A percentile compares a stretch with the other conserved stretches of the same genome.
Evolutionary conservation across 2,113 vertebrate species (phyloP).

Genomic region (Peucedramus taeniatus): DNA sequence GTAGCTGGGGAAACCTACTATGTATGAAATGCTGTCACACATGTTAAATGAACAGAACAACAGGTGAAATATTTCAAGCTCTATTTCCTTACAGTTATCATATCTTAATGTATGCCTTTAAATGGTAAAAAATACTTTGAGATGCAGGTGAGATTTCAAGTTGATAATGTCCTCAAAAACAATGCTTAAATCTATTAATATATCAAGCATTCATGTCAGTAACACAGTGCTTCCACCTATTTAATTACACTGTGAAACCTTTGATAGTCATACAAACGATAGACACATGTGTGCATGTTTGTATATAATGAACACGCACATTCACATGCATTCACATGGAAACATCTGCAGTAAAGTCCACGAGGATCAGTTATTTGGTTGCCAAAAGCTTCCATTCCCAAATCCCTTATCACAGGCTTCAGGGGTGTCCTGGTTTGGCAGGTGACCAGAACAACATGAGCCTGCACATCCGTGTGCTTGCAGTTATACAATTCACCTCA

Average conservation of each 20-base stretch:
- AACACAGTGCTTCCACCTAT: not conserved
- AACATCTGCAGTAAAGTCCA: not conserved
- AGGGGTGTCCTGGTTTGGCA: not conserved
- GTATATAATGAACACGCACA: fast-evolving
- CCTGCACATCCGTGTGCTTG: not conserved
- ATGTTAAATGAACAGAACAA: not conserved
- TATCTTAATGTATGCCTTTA: not conserved
- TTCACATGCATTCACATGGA: not conserved
- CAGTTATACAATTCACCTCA: not conserved
- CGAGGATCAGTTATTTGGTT: not conserved
- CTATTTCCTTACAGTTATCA: not conserved
- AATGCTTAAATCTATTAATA: not conserved
- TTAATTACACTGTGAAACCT: not conserved
- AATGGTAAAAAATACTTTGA: not conserved
- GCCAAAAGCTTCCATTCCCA: not conserved
- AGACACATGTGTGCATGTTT: not conserved
- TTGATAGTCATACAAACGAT: not conserved
- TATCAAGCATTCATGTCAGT: not conserved
- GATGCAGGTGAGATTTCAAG: not conserved
- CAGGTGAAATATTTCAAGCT: not conserved
- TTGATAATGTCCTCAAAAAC: not conserved
- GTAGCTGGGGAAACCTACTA: not conserved
- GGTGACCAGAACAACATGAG: not conserved
- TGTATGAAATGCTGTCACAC: not conserved
- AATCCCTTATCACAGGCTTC: not conserved